phyloP scores from a whole-genome alignment of 2,113 vertebrate genomes.

The Osmerus eperlanus region DNA sequence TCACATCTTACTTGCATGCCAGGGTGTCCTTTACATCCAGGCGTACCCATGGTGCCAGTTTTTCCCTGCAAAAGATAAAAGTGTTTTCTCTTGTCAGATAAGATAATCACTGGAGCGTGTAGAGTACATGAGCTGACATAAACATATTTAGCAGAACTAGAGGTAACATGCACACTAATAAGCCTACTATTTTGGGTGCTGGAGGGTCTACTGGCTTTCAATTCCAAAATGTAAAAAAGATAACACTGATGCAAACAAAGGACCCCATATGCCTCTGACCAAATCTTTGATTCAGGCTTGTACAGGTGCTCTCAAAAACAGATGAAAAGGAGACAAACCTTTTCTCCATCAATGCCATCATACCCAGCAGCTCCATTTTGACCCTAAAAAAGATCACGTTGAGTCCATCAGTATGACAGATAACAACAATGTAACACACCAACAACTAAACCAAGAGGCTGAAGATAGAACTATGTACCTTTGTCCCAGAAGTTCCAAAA shows the following conservation, averaged over 20 bases:
- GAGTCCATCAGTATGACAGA: background rate
- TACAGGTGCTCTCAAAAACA: no score
- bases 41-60: slow-evolving; percentile 27
- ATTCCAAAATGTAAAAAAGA: no score
- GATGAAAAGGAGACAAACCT: slow-evolving; percentile 20
- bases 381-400: slow-evolving; percentile 25
- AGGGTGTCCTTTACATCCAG: slow-evolving; percentile 38
- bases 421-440: slow-evolving; percentile 1
- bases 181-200: no score
- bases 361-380: slow-evolving; percentile 29
- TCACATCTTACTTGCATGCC: slow-evolving; percentile 31
- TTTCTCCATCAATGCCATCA: slow-evolving; percentile 32
- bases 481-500: slow-evolving; percentile 10
- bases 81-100: no score
- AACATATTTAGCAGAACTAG: no score
- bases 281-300: no score
- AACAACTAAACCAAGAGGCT: background rate
- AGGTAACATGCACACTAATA: no score
- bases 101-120: no score
- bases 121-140: no score
- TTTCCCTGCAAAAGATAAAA: slow-evolving; percentile 28
- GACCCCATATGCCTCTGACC: no score
- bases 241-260: no score
- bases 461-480: slow-evolving; percentile 10
- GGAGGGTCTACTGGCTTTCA: no score